These are phyloP conservation scores for Tragelaphus oryx DNA, from an alignment of 2,797 vertebrate species.

Conservation along the genomic window DNA sequence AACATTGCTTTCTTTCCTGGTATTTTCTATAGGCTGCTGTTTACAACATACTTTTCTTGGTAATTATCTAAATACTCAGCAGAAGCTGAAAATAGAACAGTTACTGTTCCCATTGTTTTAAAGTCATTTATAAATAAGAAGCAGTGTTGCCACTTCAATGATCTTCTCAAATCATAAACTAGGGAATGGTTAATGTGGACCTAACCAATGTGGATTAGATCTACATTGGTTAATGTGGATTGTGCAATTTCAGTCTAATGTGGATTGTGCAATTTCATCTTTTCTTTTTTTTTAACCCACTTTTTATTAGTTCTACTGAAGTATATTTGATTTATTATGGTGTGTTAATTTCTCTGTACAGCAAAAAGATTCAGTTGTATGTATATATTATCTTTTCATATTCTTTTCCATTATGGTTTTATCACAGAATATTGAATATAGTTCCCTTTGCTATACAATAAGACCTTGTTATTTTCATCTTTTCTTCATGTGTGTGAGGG, in stretches of 20 bases:
- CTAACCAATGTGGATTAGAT: neutral
- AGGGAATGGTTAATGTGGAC: neutral
- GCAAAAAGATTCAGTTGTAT: neutral
- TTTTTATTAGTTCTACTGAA: neutral
- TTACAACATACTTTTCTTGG: neutral
- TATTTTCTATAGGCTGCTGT: neutral
- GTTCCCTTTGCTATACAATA: neutral
- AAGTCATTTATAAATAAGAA: slow-evolving; percentile 16
- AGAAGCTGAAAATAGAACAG: neutral
- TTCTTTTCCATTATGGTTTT: neutral
- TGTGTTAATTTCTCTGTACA: neutral
- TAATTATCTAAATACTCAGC: slow-evolving; percentile 14
- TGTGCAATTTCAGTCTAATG: neutral
- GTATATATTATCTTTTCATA: neutral
- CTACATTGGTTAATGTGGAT: neutral
- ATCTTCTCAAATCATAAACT: neutral
- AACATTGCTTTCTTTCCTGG: neutral
- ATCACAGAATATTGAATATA: neutral
- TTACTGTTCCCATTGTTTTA: neutral
- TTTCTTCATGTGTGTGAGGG: neutral
- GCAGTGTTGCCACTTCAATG: neutral
- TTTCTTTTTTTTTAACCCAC: neutral
- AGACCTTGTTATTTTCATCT: neutral
- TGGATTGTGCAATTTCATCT: neutral
- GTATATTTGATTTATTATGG: neutral